Base-by-base conservation (phyloP, 2,797 vertebrate species). In the Sternotherus odoratus region DNA sequence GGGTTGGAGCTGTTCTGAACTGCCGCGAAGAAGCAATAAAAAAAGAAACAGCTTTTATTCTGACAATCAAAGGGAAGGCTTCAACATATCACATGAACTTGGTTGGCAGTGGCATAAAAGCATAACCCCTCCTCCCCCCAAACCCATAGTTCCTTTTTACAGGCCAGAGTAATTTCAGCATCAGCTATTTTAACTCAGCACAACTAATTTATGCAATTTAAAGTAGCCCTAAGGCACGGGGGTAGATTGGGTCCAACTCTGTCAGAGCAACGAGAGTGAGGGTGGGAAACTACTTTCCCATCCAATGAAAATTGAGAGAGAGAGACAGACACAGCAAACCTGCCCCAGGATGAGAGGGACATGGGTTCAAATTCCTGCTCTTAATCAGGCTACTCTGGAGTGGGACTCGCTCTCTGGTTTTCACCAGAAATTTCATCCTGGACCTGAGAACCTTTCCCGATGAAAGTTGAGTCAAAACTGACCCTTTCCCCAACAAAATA, bases 1-100 rank as follows among this genome's bases (percentile, higher is more conserved):
- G 90, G 83, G 92, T 3, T 94, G 90, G 91, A 94, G 91, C 86
- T 88, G 93, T 92, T 97, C 94, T 95, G 96, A 97, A 95, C 93
- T 85, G 86, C 0, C 0, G 86, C 81, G 48, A 89, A 60, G 77
- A 82, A 94, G 56, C 0, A 1, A 79, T 92, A 46, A 1, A 66
- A 83, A 56, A 93, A 92, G 89, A 94, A 95, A 94, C 94, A 87
- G 89, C 91, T 96, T 96, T 96, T 95, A 95, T 96, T 88, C 92
- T 95, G 94, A 93, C 93, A 94, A 95, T 94, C 83, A 96, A 97
- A 97, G 82, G 90, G 82, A 63, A 94, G 90, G 90, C 93, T 95
- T 95, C 89, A 94, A 86, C 0, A 17, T 93, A 91, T 84, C 57
- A 83, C 43, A 0, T 46, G 69, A 85, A 84, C 90, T 95, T 86